Percentiles rank a stretch among this genome's conserved stretches.
Evolutionary conservation across 2,888 invertebrate genomes (phyloP).

Genomic region (Campoletis raptor): DNA sequence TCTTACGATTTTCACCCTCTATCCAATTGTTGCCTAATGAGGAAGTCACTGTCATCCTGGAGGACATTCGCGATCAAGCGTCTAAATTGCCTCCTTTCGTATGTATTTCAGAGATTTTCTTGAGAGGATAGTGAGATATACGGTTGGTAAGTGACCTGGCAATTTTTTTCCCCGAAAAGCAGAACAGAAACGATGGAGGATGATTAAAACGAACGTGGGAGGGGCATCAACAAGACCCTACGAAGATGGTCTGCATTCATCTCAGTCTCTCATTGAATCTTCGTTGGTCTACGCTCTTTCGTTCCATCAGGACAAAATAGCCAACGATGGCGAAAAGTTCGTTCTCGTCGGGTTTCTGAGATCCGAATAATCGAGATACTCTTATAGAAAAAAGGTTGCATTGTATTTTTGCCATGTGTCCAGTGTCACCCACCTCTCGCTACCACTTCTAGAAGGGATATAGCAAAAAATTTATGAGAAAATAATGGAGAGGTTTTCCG

Average conservation of each 20-base stretch:
- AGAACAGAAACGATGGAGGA: constrained; percentile 36
- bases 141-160: constrained; percentile 62
- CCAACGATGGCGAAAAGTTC: constrained; percentile 13
- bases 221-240: constrained; percentile 34
- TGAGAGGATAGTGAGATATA: constrained; percentile 33
- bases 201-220: constrained; percentile 53
- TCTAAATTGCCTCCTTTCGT: constrained; percentile 47
- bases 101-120: constrained; percentile 10
- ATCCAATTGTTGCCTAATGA: background rate
- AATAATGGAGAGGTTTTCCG: constrained; percentile 51
- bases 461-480: constrained; percentile 37
- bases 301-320: constrained; percentile 2
- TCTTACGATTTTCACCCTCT: background rate
- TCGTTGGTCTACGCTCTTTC: constrained; percentile 28
- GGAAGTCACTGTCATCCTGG: constrained; percentile 4
- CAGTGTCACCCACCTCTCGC: constrained; percentile 1
- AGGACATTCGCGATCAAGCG: constrained; percentile 33
- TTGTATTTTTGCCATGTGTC: constrained; percentile 15
- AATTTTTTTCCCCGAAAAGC: constrained; percentile 49
- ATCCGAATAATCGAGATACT: constrained; percentile 48
- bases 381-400: constrained; percentile 6
- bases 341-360: constrained; percentile 30
- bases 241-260: constrained; percentile 34
- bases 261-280: constrained; percentile 26
- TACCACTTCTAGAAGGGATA: background rate